phyloP scores from a whole-genome alignment of 2,888 invertebrate species.

The Melanchra persicariae region DNA sequence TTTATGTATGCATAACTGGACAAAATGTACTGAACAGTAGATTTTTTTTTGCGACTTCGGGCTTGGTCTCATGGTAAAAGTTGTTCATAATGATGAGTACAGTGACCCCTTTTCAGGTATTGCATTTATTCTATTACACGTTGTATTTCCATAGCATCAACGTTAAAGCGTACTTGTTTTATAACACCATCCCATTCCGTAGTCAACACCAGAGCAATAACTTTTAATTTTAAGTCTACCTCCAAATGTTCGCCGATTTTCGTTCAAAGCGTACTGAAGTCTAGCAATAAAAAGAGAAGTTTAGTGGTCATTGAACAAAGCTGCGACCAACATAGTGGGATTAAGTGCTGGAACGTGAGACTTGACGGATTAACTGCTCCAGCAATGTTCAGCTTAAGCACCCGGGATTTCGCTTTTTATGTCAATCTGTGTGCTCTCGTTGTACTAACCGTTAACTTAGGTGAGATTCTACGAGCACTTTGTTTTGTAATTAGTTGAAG shows the following conservation, averaged over 20 bases:
- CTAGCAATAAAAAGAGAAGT: conserved; percentile 51
- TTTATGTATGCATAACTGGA: too few relatives aligned
- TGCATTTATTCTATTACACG: too few relatives aligned
- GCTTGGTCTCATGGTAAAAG: too few relatives aligned
- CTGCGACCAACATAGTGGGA: conserved; percentile 68
- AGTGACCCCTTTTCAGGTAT: too few relatives aligned
- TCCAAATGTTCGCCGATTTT: conserved; percentile 33
- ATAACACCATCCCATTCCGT: background rate
- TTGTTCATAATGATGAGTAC: too few relatives aligned
- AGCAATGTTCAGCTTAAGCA: conserved; percentile 66
- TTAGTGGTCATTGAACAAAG: conserved; percentile 67
- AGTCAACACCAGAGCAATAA: conserved; percentile 13
- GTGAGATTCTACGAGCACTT: conserved; percentile 23
- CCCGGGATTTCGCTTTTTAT: conserved; percentile 58
- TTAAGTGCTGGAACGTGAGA: conserved; percentile 70
- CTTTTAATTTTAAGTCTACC: conserved; percentile 18
- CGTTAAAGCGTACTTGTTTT: background rate
- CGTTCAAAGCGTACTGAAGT: conserved; percentile 50
- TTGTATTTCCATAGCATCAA: too few relatives aligned
- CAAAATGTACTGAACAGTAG: too few relatives aligned
- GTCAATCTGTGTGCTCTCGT: conserved; percentile 45
- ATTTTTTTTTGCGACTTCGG: too few relatives aligned
- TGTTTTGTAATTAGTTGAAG: conserved; percentile 44
- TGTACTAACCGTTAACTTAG: conserved; percentile 34
- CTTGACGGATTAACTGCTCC: conserved; percentile 74